phyloP scores from a whole-genome alignment of 2,797 vertebrate species.

The Falco cherrug region DNA sequence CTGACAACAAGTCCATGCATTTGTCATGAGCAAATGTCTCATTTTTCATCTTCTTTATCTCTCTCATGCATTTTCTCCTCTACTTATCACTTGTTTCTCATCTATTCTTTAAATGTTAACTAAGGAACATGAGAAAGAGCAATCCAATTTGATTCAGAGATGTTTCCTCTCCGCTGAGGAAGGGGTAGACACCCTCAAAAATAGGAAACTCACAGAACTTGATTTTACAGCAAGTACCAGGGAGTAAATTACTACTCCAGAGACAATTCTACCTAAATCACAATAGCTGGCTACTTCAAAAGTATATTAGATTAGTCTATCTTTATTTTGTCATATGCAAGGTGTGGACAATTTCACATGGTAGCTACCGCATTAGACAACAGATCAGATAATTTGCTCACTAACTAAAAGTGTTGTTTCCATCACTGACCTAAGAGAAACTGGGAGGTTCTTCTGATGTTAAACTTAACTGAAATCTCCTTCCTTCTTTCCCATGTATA shows the following conservation, averaged over 20 bases:
- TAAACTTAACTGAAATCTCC: not conserved
- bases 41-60: not conserved
- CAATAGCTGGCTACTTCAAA: not conserved
- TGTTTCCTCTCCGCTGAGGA: not conserved
- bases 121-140: not conserved
- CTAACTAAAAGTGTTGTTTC: not conserved
- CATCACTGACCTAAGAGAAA: not conserved
- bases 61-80: not conserved
- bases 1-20: not conserved
- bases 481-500: not conserved
- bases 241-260: not conserved
- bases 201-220: accelerated
- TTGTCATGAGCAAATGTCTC: not conserved
- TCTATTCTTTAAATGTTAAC: not conserved
- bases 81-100: not conserved
- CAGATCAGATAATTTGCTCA: not conserved
- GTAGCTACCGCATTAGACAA: not conserved
- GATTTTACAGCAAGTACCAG: not conserved
- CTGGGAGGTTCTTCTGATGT: not conserved
- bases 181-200: not conserved
- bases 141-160: not conserved
- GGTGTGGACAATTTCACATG: not conserved
- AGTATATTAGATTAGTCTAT: not conserved
- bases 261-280: not conserved
- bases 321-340: not conserved